A percentile compares a stretch with the other conserved stretches of the same genome.
Conservation (phyloP, 2,797 vertebrate genomes). For the Alcedo atthis region DNA sequence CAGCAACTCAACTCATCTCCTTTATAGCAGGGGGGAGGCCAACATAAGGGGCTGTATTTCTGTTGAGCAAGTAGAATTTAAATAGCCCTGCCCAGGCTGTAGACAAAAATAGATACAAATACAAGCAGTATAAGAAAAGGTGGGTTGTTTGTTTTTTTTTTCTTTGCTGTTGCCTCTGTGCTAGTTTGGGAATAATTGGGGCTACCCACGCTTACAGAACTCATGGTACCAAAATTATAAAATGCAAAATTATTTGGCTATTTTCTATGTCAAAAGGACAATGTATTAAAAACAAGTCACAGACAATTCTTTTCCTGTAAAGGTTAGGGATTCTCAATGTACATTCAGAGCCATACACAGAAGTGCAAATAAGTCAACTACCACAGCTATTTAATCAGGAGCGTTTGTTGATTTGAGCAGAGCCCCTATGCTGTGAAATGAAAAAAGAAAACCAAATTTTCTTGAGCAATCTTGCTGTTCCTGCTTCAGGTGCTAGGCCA, state of each 20-base stretch:
- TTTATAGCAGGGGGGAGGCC: slow-evolving; percentile 1
- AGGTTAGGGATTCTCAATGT: slow-evolving; percentile 75
- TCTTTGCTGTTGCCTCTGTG: not conserved
- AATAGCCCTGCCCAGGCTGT: slow-evolving; percentile 36
- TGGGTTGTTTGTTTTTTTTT: not conserved
- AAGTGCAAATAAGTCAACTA: slow-evolving; percentile 81
- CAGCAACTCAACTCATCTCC: slow-evolving; percentile 60
- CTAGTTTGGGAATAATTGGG: slow-evolving; percentile 15
- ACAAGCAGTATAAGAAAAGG: not conserved
- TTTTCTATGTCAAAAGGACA: slow-evolving; percentile 67
- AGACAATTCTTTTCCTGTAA: slow-evolving; percentile 76
- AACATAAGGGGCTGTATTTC: slow-evolving; percentile 47
- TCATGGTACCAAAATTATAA: slow-evolving; percentile 82
- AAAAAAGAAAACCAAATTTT: slow-evolving; percentile 96
- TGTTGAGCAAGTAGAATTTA: slow-evolving; percentile 74
- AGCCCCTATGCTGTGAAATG: slow-evolving; percentile 87
- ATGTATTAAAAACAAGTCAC: slow-evolving; percentile 61
- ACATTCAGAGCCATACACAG: slow-evolving; percentile 80
- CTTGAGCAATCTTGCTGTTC: slow-evolving; percentile 99
- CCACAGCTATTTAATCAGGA: slow-evolving; percentile 84
- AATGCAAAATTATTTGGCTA: slow-evolving; percentile 76
- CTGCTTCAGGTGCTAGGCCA: slow-evolving; percentile 99
- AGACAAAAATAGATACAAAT: slow-evolving; percentile 63
- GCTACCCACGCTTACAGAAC: slow-evolving; percentile 62
- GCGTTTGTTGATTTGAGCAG: slow-evolving; percentile 86